These are phyloP conservation scores for Ophioninae sp. DNA, from an alignment of 2,888 invertebrate genomes.

Conservation along the genomic window DNA sequence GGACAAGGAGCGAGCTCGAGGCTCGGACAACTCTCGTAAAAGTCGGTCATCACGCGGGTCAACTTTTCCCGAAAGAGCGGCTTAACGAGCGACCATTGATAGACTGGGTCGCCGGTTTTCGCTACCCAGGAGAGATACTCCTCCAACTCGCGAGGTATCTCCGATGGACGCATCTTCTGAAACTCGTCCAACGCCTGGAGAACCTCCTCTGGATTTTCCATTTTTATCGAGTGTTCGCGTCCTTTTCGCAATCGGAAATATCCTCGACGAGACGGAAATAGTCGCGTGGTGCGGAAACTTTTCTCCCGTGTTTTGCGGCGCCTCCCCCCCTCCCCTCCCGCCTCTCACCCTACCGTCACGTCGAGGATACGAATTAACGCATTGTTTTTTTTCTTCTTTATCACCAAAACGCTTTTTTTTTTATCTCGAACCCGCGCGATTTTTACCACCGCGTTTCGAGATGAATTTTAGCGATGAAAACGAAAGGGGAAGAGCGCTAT, in stretches of 20 bases:
- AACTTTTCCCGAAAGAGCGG: slow-evolving; percentile 94
- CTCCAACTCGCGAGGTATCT: slow-evolving; percentile 93
- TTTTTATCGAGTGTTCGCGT: slow-evolving; percentile 70
- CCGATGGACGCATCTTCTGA: slow-evolving; percentile 89
- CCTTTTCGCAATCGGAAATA: too few relatives aligned
- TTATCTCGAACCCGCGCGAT: background rate
- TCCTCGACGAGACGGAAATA: too few relatives aligned
- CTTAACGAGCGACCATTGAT: slow-evolving; percentile 94
- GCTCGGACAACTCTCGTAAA: slow-evolving; percentile 89
- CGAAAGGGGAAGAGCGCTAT: background rate
- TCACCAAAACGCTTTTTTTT: background rate
- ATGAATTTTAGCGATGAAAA: background rate
- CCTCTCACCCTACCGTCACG: slow-evolving; percentile 2
- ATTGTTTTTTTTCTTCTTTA: background rate
- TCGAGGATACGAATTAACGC: slow-evolving; percentile 40
- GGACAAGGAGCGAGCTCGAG: slow-evolving; percentile 93
- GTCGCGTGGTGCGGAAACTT: slow-evolving; percentile 12
- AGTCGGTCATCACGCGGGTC: slow-evolving; percentile 92
- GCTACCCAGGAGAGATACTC: slow-evolving; percentile 95
- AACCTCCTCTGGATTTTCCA: slow-evolving; percentile 94
- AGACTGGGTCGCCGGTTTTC: slow-evolving; percentile 96
- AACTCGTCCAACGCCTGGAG: slow-evolving; percentile 92
- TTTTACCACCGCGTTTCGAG: background rate
- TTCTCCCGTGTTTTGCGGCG: slow-evolving; percentile 18
- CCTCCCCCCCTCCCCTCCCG: slow-evolving; percentile 9